Base-by-base conservation (phyloP, 2,888 invertebrate species). In the Meloe dianella region DNA sequence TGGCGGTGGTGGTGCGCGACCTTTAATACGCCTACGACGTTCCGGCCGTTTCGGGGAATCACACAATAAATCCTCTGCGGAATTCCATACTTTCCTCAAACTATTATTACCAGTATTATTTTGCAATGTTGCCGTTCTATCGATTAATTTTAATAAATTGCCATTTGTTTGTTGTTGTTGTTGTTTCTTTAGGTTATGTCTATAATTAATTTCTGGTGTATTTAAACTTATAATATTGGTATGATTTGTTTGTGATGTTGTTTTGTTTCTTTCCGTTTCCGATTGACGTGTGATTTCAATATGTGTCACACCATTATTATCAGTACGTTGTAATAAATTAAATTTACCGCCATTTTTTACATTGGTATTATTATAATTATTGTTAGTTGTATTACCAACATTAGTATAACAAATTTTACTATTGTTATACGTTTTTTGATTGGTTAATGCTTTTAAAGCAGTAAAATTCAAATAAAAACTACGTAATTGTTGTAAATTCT, bases 241-340 rank as follows among this genome's bases (percentile, higher is more conserved):
- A 47, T 20, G 1, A 20, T 47, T 47, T 20, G 38, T 17, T 35
- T 35, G 35, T 14, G 10, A 60, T 65, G 8, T 62, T 56, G 29
- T 63, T 57, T n/a, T n/a, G 70, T 60, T 20, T 47, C 70, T 57
- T 54, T 65, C 66, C 30, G 71, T 72, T 61, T 74, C 73, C n/a
- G 79, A 74, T 63, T 78, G 75, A 60, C 79, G 76, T 22, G 80
- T 79, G 22, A 86, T 84, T 71, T 86, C 85, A 62, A 86, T 85
- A 72, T 86, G 86, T 1, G 86, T 86, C 2, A 86, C 81, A 7
- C 86, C 86, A 74, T 86, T 85, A 20, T 80, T 80, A 71, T 86
- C 86, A 29, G 85, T 85, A 57, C 85, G 79, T 69, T 86, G 85
- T 22, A 86, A 73, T 57, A 86, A 74, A 73, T 85, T 85, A 74